These are phyloP conservation scores for Thymelicus acteon DNA, from an alignment of 2,888 invertebrate species.

Conservation along the genomic window DNA sequence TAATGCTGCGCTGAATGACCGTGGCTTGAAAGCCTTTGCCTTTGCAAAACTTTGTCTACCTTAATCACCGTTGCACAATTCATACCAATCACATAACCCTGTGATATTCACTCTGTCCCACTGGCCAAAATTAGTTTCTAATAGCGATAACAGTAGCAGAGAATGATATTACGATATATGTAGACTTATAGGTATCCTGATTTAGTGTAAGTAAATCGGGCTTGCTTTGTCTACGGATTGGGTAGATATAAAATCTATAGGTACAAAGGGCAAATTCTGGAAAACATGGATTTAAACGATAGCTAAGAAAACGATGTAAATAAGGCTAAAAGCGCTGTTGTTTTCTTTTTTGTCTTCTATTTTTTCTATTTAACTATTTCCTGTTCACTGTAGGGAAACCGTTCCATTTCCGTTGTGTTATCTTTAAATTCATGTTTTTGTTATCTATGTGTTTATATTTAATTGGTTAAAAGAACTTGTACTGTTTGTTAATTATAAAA, in stretches of 20 bases:
- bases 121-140: slow-evolving; percentile 7
- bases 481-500: not conserved
- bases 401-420: not conserved
- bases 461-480: not conserved
- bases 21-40: slow-evolving; percentile 2
- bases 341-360: not conserved
- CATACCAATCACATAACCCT: slow-evolving; percentile 3
- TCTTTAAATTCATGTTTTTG: not conserved
- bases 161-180: no score
- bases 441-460: not conserved
- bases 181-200: no score
- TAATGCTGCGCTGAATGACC: slow-evolving; percentile 1
- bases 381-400: not conserved
- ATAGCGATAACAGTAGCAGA: slow-evolving; percentile 1
- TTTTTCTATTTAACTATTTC: not conserved
- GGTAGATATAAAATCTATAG: no score
- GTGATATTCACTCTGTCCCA: not conserved
- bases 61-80: slow-evolving; percentile 8
- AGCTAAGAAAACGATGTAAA: no score
- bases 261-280: no score
- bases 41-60: slow-evolving; percentile 5
- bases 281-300: no score
- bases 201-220: no score
- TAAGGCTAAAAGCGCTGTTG: no score
- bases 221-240: no score